Conservation (phyloP, 2,888 invertebrate species). For the Meiosimyza decipiens region DNA sequence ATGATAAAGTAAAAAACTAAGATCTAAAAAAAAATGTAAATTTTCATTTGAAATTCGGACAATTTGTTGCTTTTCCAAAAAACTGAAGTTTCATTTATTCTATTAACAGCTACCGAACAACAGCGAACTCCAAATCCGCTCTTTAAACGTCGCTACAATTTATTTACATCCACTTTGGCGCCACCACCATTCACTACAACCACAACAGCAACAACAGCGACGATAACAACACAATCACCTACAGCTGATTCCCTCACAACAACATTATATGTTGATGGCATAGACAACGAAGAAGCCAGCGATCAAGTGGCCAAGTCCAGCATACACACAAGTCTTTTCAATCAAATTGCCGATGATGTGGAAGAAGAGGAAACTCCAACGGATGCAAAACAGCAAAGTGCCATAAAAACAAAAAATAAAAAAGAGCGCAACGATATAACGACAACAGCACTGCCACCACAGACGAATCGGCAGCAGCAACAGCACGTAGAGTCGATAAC, state of each 20-base stretch:
- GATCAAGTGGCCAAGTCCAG: constrained; percentile 66
- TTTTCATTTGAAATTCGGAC: no score
- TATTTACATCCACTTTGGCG: constrained; percentile 49
- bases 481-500: constrained; percentile 49
- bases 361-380: constrained; percentile 36
- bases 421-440: constrained; percentile 35
- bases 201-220: constrained; percentile 32
- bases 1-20: no score
- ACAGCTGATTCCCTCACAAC: constrained; percentile 46
- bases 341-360: constrained; percentile 57
- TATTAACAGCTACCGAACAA: constrained; percentile 59
- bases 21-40: no score
- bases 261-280: constrained; percentile 48
- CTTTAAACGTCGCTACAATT: constrained; percentile 66
- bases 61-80: not conserved
- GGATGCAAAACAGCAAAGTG: constrained; percentile 45
- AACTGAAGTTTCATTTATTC: not conserved
- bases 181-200: constrained; percentile 37
- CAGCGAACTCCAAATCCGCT: constrained; percentile 64
- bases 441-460: constrained; percentile 43
- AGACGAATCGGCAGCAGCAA: constrained; percentile 29
- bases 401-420: constrained; percentile 50
- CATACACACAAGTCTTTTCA: constrained; percentile 61
- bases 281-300: constrained; percentile 50
- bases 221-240: constrained; percentile 37